These are phyloP conservation scores for Euschistus heros DNA, from an alignment of 1,140 invertebrate genomes.

Conservation along the genomic window DNA sequence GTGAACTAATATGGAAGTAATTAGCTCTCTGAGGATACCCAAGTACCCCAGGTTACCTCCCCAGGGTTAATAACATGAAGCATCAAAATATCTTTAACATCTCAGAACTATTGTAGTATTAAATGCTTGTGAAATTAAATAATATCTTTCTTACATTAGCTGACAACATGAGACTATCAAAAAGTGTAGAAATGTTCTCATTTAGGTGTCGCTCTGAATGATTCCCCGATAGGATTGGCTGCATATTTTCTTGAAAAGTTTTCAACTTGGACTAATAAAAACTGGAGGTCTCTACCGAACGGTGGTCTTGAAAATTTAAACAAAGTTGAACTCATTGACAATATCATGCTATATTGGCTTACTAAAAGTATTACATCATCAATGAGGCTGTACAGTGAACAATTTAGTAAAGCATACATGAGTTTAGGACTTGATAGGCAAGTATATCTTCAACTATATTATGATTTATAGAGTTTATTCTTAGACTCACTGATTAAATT, in stretches of 20 bases:
- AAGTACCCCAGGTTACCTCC: too few relatives aligned
- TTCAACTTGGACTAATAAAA: slow-evolving; percentile 51
- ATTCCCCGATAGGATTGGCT: slow-evolving; percentile 40
- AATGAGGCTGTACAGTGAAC: slow-evolving; percentile 62
- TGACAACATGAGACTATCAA: background rate
- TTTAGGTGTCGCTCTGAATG: slow-evolving; percentile 38
- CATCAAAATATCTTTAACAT: too few relatives aligned
- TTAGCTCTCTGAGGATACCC: too few relatives aligned
- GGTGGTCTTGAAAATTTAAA: slow-evolving; percentile 55
- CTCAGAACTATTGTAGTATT: background rate
- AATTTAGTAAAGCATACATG: slow-evolving; percentile 37
- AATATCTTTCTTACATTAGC: slow-evolving; percentile 11
- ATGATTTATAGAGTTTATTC: too few relatives aligned
- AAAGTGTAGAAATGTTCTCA: too few relatives aligned
- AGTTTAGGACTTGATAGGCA: slow-evolving; percentile 37
- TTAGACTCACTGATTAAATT: too few relatives aligned
- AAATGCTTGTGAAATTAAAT: background rate
- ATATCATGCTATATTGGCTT: slow-evolving; percentile 81
- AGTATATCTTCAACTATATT: too few relatives aligned
- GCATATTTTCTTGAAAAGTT: slow-evolving; percentile 59
- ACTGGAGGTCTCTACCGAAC: slow-evolving; percentile 46
- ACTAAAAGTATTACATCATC: slow-evolving; percentile 66
- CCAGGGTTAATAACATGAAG: too few relatives aligned
- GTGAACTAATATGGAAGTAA: too few relatives aligned
- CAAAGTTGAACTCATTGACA: slow-evolving; percentile 70